Percentiles rank a stretch among this genome's conserved stretches.
Conservation (phyloP, 2,888 invertebrate species). For the Volucella bombylans region DNA sequence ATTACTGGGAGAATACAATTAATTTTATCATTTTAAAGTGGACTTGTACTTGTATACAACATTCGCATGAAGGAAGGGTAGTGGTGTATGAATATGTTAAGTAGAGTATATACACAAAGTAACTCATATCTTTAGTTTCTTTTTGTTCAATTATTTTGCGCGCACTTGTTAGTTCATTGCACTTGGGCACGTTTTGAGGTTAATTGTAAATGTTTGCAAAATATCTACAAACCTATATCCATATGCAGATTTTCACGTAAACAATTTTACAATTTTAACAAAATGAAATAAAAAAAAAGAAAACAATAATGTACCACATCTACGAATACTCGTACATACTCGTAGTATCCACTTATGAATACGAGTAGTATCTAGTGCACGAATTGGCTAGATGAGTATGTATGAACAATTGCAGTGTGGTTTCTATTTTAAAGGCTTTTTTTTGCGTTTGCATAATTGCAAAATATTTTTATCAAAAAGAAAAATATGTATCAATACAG, state of each 20-base stretch:
- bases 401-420: not conserved
- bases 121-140: constrained; percentile 15
- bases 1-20: no score
- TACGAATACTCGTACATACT: no score
- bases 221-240: constrained; percentile 23
- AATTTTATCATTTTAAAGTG: no score
- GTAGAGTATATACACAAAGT: not conserved
- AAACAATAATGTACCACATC: not conserved
- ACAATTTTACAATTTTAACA: not conserved
- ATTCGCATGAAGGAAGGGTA: no score
- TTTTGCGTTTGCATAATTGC: constrained; percentile 26
- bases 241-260: constrained; percentile 17
- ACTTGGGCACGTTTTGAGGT: constrained; percentile 67
- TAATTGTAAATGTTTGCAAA: constrained; percentile 62
- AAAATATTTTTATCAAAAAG: not conserved
- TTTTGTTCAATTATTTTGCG: constrained; percentile 20
- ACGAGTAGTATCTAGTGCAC: no score
- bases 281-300: not conserved
- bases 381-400: no score
- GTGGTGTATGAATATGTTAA: not conserved
- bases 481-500: not conserved
- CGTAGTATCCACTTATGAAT: no score
- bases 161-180: constrained; percentile 63
- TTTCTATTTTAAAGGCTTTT: constrained; percentile 5
- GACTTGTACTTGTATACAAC: no score